Evolutionary conservation across 2,888 invertebrate genomes (phyloP), one percentile per base, ranked within the genome.

Genomic region (Hemaris fuciformis): DNA sequence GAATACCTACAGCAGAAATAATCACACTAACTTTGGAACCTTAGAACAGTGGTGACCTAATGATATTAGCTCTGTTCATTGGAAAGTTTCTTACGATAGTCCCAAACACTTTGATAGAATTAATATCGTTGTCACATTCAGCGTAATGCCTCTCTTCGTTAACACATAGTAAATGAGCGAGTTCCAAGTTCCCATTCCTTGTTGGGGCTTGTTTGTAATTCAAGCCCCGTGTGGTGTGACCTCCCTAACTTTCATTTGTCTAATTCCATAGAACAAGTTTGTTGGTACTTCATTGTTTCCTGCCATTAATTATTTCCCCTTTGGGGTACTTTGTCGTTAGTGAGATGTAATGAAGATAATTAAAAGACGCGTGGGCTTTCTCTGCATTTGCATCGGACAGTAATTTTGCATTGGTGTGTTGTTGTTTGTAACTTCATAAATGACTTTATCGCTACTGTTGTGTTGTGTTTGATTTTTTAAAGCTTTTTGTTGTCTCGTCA

Each of bases 221-320:
- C 67, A 62, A 64, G 63, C 59, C 56, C 66, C 66, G 64, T 66
- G 61, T 66, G 64, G 62, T 62, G 53, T 65, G 71, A 67, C 69
- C 67, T 66, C 64, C 64, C 53, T 46, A 66, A 66, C 64, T 69
- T 66, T 63, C 59, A 71, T 74, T 76, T 76, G 70, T 76, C 76
- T 75, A 66, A 61, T 65, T 66, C 64, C 68, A 64, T 74, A 66
- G 72, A 63, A 67, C 72, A 68, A 68, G 67, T 74, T 69, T 59
- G 66, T 66, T 69, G 66, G 69, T 66, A 65, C 62, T 65, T 64
- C 64, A 71, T 71, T 68, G 66, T 66, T 70, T 67, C 65, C 64
- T 64, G 38, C 69, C 67, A 69, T 73, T 72, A 72, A 71, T 74
- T 72, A 70, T 68, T 63, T 27, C 48, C 27, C 60, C 65, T 67